phyloP scores from a whole-genome alignment of 2,888 invertebrate species.

The Amblyjoppa proteus region DNA sequence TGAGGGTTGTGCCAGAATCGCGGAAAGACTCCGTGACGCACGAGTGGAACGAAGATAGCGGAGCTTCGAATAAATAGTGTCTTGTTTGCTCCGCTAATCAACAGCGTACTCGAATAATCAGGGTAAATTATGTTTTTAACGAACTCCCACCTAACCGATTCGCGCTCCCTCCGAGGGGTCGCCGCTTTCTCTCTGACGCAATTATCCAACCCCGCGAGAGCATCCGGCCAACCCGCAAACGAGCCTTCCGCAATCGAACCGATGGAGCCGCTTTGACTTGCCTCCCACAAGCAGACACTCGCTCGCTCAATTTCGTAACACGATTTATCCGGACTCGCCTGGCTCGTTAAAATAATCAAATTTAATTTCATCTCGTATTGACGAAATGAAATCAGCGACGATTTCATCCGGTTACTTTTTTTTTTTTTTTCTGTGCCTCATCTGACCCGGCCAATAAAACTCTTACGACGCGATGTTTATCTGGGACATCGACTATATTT shows the following conservation, averaged over 20 bases:
- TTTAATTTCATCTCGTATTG: background rate
- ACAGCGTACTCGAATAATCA: conserved; percentile 71
- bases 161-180: conserved; percentile 4
- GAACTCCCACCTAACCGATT: conserved; percentile 30
- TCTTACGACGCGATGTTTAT: background rate
- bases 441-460: background rate
- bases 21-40: conserved; percentile 30
- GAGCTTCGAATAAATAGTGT: conserved; percentile 55
- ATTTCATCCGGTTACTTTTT: too few relatives aligned
- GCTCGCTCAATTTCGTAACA: conserved; percentile 13
- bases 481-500: background rate
- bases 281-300: conserved; percentile 32
- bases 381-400: too few relatives aligned
- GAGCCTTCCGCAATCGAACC: conserved; percentile 62
- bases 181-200: conserved; percentile 61
- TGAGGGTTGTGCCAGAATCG: conserved; percentile 52
- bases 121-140: conserved; percentile 74
- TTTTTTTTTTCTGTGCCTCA: background rate
- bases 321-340: conserved; percentile 22
- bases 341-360: conserved; percentile 38
- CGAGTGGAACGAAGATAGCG: conserved; percentile 28
- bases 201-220: conserved; percentile 57
- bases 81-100: conserved; percentile 67
- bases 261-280: conserved; percentile 28
- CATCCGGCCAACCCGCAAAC: conserved; percentile 61